Evolutionary conservation across 1,140 invertebrate genomes (phyloP).

Genomic region (Euwallacea fornicatus): DNA sequence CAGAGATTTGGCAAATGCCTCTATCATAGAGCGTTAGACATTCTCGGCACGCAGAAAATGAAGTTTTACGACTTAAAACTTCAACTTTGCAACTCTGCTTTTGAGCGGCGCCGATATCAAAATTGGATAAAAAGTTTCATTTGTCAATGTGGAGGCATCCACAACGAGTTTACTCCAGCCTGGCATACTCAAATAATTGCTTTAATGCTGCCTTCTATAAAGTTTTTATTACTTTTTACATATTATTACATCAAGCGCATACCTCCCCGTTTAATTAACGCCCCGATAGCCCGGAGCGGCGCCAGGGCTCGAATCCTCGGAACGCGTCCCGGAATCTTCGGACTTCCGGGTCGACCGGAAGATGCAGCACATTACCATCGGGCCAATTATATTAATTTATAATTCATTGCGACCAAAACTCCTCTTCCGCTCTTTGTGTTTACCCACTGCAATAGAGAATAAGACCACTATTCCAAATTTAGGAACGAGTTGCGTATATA

Average conservation of each 20-base stretch:
- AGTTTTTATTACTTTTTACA: no score
- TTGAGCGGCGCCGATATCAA: background rate
- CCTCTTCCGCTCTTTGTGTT: constrained; percentile 16
- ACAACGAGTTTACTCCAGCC: background rate
- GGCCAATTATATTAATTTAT: constrained; percentile 26
- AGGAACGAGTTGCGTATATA: no score
- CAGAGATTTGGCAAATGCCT: background rate
- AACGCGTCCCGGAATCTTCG: constrained; percentile 34
- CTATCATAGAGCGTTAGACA: background rate
- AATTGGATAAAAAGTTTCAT: constrained; percentile 6
- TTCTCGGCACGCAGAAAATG: constrained; percentile 2
- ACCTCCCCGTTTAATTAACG: background rate
- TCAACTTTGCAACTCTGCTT: background rate
- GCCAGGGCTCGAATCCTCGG: constrained; percentile 24
- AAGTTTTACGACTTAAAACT: background rate
- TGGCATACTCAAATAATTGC: constrained; percentile 1
- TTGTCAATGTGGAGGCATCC: background rate
- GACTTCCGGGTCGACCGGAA: constrained; percentile 30
- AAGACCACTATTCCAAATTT: background rate
- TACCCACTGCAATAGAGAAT: background rate
- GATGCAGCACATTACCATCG: constrained; percentile 16
- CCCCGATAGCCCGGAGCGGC: constrained; percentile 5
- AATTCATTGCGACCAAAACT: constrained; percentile 16
- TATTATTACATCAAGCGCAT: background rate
- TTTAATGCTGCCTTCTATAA: background rate